Conservation (phyloP, 2,113 vertebrate species). For the Cavia porcellus region DNA sequence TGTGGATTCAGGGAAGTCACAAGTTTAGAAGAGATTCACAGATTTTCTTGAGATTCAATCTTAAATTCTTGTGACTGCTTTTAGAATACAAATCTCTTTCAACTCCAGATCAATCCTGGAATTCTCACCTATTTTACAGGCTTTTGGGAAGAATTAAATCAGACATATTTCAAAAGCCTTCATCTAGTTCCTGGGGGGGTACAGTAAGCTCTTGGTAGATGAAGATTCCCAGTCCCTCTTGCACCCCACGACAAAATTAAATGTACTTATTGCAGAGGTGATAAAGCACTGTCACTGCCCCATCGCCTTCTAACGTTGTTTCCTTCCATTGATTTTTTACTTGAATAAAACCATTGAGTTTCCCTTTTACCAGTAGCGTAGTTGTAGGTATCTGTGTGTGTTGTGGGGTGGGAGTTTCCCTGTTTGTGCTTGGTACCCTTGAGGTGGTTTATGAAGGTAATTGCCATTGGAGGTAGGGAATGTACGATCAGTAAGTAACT, state of each 20-base stretch:
- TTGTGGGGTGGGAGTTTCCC: not conserved
- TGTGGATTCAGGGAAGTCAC: not conserved
- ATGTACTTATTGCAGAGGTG: not conserved
- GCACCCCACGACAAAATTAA: not conserved
- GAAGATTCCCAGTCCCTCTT: too few relatives aligned
- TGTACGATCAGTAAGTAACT: not conserved
- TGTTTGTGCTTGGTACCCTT: not conserved
- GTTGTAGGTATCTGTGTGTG: not conserved
- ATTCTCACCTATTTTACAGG: not conserved
- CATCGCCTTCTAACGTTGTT: rapidly evolving
- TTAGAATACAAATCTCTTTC: not conserved
- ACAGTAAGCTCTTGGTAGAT: not conserved
- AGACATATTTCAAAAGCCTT: not conserved
- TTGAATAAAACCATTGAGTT: not conserved
- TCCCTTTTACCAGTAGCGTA: not conserved
- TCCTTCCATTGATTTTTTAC: not conserved
- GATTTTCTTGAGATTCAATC: not conserved
- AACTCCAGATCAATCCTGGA: not conserved
- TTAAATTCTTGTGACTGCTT: not conserved
- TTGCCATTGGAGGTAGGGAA: not conserved
- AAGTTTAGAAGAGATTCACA: not conserved
- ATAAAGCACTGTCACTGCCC: not conserved
- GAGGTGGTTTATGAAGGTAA: not conserved
- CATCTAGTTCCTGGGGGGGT: not conserved
- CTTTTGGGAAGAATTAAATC: not conserved